Evolutionary conservation across 2,113 vertebrate species (phyloP).

Genomic region (Anthoscopus minutus): DNA sequence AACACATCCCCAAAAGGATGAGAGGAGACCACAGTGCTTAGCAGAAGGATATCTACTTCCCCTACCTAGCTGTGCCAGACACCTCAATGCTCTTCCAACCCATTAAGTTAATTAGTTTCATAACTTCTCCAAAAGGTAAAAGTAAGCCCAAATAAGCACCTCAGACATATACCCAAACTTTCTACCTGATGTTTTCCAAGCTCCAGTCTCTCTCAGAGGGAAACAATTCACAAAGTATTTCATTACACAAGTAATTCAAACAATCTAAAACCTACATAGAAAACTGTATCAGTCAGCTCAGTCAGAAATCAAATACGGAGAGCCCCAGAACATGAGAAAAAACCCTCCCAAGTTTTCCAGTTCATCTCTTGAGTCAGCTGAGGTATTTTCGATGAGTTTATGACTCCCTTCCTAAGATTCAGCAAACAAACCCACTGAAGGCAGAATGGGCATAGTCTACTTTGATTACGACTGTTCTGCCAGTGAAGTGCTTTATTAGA

Average conservation of each 20-base stretch:
- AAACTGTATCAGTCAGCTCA: neutral
- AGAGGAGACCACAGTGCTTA: neutral
- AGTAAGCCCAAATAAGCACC: neutral
- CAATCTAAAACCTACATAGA: neutral
- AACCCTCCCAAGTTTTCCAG: neutral
- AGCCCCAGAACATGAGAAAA: neutral
- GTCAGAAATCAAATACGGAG: neutral
- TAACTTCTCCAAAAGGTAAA: constrained; percentile 3
- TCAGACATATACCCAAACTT: neutral
- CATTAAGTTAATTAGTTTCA: neutral
- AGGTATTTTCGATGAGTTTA: neutral
- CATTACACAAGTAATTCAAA: neutral
- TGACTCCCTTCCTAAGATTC: neutral
- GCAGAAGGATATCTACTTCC: neutral
- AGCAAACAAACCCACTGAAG: neutral
- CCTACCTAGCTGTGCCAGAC: neutral
- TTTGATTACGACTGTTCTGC: neutral
- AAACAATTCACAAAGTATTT: neutral
- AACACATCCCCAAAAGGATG: neutral
- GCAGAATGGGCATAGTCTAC: neutral
- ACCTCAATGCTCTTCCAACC: neutral
- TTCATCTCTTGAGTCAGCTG: neutral
- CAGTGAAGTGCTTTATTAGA: neutral
- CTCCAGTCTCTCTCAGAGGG: neutral
- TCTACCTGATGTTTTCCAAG: neutral